These are phyloP conservation scores for Pasiphila rectangulata DNA, from an alignment of 2,888 invertebrate species.

Conservation along the genomic window DNA sequence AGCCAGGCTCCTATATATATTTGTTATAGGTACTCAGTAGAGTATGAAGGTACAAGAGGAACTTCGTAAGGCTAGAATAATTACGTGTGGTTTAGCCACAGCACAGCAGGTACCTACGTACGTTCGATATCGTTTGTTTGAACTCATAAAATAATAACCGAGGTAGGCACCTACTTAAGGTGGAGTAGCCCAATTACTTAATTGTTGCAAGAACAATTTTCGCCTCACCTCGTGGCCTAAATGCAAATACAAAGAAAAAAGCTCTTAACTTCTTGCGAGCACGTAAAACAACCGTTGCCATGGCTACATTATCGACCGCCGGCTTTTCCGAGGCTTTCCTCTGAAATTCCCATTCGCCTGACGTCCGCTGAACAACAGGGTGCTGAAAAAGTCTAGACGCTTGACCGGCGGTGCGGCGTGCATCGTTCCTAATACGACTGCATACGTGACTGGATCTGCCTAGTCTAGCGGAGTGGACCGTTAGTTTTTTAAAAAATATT, in stretches of 20 bases:
- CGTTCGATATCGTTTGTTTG: too few relatives aligned
- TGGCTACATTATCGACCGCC: constrained; percentile 75
- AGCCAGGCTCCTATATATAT: too few relatives aligned
- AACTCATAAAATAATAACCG: too few relatives aligned
- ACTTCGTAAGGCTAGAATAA: too few relatives aligned
- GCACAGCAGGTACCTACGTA: too few relatives aligned
- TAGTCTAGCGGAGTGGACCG: constrained; percentile 37
- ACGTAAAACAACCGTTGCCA: constrained; percentile 76
- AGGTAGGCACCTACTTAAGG: too few relatives aligned
- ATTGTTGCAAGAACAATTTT: constrained; percentile 50
- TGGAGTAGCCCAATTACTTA: constrained; percentile 38
- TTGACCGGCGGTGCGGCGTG: constrained; percentile 31
- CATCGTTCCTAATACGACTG: constrained; percentile 12
- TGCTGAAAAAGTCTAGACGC: constrained; percentile 54
- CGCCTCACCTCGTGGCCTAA: constrained; percentile 66
- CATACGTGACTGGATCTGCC: constrained; percentile 33
- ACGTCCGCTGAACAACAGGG: constrained; percentile 66
- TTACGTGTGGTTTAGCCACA: too few relatives aligned
- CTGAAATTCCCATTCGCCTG: constrained; percentile 74
- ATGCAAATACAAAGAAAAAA: constrained; percentile 71
- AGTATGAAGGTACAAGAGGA: background rate
- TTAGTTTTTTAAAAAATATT: constrained; percentile 44
- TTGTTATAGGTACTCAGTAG: too few relatives aligned
- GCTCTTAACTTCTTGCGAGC: constrained; percentile 56
- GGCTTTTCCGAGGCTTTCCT: constrained; percentile 76